Evolutionary conservation across 2,888 invertebrate genomes (phyloP), one percentile per base, ranked within the genome.

Genomic region (Sympetrum striolatum): DNA sequence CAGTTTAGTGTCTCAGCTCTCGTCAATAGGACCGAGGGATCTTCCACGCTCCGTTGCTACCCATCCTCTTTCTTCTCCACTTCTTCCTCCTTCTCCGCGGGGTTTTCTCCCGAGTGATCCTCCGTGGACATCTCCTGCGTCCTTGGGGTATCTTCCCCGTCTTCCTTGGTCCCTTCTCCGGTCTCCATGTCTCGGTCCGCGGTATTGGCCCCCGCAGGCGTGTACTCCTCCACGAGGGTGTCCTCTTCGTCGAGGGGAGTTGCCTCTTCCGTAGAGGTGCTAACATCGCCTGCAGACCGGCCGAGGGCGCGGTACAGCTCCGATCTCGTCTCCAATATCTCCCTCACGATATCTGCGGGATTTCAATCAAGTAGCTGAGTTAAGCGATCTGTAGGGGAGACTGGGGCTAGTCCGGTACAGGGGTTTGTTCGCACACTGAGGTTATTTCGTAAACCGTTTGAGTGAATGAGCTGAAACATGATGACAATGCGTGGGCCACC

Each of bases 251-350:
- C 90, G 81, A 35, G 81, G 86, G 81, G 37, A 1, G 48, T 58
- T 80, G 31, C 53, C 64, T 80, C 86, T 48, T 58, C 86, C 35
- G 90, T 37, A n/a, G 82, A 39, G 31, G 79, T 91, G n/a, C 53
- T 90, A 31, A 86, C 91, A 18, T 48, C 91, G 48, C 86, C 91
- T 37, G 91, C 91, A 79, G 81, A 53, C 31, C 91, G 91, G 39
- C 91, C 91, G 31, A 91, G 91, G 73, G 93, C 93, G 86, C 94
- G 94, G 93, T 96, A 95, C 92, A 96, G 94, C 93, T 96, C 96
- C 0, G 96, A 96, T 91, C 97, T 95, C 92, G 96, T 96, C 93
- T 96, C 96, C 93, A 97, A 95, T 93, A 97, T 97, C 93, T 97
- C 97, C 92, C 95, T 95, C 64, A 97, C 96, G 90, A 97, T 96